Percentiles rank a stretch among this genome's conserved stretches.
phyloP scores from a whole-genome alignment of 2,888 invertebrate genomes.

The Hermodice carunculata region DNA sequence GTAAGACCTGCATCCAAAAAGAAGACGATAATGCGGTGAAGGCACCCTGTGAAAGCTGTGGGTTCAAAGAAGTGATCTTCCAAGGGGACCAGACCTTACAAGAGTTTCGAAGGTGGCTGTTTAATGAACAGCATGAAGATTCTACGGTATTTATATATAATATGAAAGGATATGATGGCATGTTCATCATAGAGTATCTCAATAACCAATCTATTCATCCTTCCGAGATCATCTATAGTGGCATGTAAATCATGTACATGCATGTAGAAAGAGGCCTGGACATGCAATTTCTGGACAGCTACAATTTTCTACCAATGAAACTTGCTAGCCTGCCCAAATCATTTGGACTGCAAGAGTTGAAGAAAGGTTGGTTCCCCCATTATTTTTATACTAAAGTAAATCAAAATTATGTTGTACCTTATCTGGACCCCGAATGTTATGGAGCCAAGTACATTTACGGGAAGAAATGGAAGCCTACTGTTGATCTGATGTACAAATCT shows the following conservation, averaged over 20 bases:
- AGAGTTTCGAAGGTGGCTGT: conserved; percentile 8
- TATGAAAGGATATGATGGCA: conserved; percentile 18
- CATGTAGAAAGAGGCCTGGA: not conserved
- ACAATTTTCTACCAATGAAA: not conserved
- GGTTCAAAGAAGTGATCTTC: not conserved
- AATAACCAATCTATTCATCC: not conserved
- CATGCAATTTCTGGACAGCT: conserved; percentile 4
- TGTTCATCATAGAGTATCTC: too few species aligned
- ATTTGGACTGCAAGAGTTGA: conserved; percentile 1
- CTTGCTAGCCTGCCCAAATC: not conserved
- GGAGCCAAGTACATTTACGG: not conserved
- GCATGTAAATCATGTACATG: not conserved
- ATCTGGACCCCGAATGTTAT: not conserved
- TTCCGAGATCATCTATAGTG: not conserved
- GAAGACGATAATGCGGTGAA: not conserved
- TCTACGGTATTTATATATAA: conserved; percentile 25
- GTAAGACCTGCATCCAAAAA: not conserved
- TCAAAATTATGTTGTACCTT: not conserved
- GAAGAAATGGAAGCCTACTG: conserved; percentile 6
- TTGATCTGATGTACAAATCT: conserved; percentile 7
- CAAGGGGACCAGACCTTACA: not conserved
- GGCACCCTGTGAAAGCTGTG: not conserved
- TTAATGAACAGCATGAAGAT: not conserved
- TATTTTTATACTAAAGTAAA: not conserved
- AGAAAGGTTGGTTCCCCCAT: conserved; percentile 10